Evolutionary conservation across 2,113 vertebrate genomes (phyloP).

Genomic region (Antechinus stuartii): DNA sequence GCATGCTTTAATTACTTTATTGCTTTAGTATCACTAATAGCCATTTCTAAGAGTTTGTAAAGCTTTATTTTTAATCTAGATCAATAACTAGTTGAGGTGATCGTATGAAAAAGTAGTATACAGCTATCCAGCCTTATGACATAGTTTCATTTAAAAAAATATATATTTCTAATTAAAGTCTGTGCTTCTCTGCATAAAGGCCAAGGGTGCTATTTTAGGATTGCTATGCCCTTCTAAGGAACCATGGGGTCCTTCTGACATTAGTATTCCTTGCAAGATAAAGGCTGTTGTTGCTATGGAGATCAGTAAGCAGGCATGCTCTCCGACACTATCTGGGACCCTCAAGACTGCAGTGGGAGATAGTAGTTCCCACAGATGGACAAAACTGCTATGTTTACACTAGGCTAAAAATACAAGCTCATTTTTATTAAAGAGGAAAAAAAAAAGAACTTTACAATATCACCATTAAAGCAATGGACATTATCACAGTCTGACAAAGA

Average conservation of each 20-base stretch:
- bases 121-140: neutral
- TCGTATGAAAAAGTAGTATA: neutral
- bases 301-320: conserved; percentile 68
- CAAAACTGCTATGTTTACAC: conserved; percentile 62
- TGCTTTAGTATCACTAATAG: neutral
- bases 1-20: neutral
- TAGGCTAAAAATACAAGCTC: conserved; percentile 74
- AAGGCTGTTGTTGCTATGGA: conserved; percentile 66
- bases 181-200: conserved; percentile 22
- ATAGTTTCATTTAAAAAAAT: conserved; percentile 15
- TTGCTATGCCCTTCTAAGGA: conserved; percentile 46
- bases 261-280: conserved; percentile 58
- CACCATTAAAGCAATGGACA: conserved; percentile 65
- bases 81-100: neutral
- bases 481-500: neutral
- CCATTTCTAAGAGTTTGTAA: neutral
- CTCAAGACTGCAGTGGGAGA: conserved; percentile 65
- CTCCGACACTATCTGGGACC: conserved; percentile 52
- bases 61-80: neutral
- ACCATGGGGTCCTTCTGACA: conserved; percentile 46
- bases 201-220: conserved; percentile 49
- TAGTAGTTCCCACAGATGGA: conserved; percentile 70
- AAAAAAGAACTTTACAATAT: conserved; percentile 56
- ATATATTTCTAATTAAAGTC: conserved; percentile 31
- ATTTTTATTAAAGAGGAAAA: conserved; percentile 69